These are phyloP conservation scores for Emydura subglobosa DNA, from an alignment of 2,113 vertebrate genomes.

Conservation along the genomic window DNA sequence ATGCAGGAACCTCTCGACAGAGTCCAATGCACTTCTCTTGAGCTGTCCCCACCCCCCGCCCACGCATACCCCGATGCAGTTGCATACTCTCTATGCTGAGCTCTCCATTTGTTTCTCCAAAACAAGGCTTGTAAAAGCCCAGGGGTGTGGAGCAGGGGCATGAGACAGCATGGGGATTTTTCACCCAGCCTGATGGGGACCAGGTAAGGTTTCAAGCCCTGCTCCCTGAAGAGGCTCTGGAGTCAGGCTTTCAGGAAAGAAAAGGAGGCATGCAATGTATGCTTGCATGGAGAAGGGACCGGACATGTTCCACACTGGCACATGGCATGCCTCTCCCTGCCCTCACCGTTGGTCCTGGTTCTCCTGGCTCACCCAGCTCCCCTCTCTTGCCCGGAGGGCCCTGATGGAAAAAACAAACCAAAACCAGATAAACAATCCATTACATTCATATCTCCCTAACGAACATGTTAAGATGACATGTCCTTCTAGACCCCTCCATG, in stretches of 20 bases:
- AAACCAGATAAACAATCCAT: not conserved
- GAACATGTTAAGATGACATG: not conserved
- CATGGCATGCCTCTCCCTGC: not conserved
- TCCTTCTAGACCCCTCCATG: not conserved
- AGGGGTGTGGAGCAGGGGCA: no score
- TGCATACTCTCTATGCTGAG: not conserved
- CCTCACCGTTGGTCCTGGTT: conserved; percentile 77
- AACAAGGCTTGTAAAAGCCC: not conserved
- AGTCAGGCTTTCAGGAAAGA: no score
- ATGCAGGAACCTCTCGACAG: rapidly evolving
- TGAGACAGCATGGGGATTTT: not conserved
- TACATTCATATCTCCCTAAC: not conserved
- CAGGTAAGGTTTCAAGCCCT: not conserved
- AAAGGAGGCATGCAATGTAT: not conserved
- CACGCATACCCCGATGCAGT: rapidly evolving
- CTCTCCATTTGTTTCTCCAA: not conserved
- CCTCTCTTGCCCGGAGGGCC: conserved; percentile 82
- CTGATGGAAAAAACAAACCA: conserved; percentile 56
- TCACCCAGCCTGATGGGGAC: not conserved
- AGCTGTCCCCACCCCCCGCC: not conserved
- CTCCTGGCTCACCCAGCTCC: conserved; percentile 75
- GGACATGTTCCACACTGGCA: no score
- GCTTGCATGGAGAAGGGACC: not conserved
- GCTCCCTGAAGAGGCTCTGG: not conserved
- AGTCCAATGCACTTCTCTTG: not conserved